These are phyloP conservation scores for Basileuterus tristriatus DNA, from an alignment of 2,797 vertebrate species.

Conservation along the genomic window DNA sequence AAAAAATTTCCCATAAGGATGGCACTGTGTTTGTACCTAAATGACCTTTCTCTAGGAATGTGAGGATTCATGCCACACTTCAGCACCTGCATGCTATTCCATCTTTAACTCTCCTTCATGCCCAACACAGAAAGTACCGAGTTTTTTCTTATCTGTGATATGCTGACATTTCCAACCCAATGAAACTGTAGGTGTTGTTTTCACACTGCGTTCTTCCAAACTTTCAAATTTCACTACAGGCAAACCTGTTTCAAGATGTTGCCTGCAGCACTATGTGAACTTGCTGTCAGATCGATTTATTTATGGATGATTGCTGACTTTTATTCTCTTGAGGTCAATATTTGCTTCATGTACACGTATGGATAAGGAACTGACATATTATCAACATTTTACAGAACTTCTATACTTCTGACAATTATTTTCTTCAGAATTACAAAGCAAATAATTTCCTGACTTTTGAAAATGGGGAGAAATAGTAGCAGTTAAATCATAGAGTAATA, in stretches of 20 bases:
- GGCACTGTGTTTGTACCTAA: background rate
- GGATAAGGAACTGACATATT: background rate
- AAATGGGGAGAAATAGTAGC: background rate
- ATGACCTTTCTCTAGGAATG: slow-evolving; percentile 24
- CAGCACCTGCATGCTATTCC: slow-evolving; percentile 1
- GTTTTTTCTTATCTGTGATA: background rate
- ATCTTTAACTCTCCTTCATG: slow-evolving; percentile 24
- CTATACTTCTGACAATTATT: background rate
- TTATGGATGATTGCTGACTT: slow-evolving; percentile 32
- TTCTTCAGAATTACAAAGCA: background rate
- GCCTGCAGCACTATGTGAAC: slow-evolving; percentile 47
- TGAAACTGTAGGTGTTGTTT: slow-evolving; percentile 12
- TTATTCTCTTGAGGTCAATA: slow-evolving; percentile 25
- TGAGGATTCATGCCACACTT: background rate
- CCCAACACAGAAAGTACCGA: background rate
- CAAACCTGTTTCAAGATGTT: slow-evolving; percentile 51
- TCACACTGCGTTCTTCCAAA: slow-evolving; percentile 26
- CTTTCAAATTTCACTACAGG: slow-evolving; percentile 45
- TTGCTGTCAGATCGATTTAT: slow-evolving; percentile 54
- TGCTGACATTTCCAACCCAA: background rate
- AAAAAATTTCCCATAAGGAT: background rate
- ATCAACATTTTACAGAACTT: background rate
- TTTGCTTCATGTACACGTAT: background rate
- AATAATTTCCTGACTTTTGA: background rate
- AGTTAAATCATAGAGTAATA: background rate